Evolutionary conservation across 2,113 vertebrate species (phyloP).

Genomic region (Hymenochirus boettgeri): DNA sequence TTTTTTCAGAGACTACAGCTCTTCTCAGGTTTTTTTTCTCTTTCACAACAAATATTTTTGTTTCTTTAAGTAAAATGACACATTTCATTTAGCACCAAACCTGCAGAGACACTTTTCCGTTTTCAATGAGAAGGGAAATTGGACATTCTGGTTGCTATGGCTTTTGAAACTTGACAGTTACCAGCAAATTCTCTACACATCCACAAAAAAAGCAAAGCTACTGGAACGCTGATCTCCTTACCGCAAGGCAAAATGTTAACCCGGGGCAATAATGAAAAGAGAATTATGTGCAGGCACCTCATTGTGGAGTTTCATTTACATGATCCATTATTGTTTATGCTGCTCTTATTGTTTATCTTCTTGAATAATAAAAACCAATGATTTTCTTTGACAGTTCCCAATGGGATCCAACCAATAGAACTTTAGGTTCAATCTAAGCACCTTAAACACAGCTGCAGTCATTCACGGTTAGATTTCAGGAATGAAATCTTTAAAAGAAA

Average conservation of each 20-base stretch:
- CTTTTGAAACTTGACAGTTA: slow-evolving; percentile 1
- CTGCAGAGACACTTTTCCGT: background rate
- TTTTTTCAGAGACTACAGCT: too few species aligned
- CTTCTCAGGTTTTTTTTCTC: too few species aligned
- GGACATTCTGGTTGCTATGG: background rate
- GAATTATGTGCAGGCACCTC: background rate
- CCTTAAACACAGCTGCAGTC: background rate
- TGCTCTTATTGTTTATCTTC: too few species aligned
- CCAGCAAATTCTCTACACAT: background rate
- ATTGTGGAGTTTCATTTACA: background rate
- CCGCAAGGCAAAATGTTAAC: background rate
- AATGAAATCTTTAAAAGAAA: slow-evolving; percentile 2
- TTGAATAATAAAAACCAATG: too few species aligned
- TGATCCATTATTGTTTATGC: background rate
- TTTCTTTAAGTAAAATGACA: too few species aligned
- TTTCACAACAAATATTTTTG: too few species aligned
- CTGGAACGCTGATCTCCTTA: background rate
- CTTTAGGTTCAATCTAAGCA: background rate
- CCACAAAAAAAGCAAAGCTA: background rate
- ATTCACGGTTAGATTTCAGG: background rate
- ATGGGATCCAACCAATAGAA: background rate
- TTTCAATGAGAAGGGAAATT: background rate
- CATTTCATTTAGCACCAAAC: too few species aligned
- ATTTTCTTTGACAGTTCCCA: background rate
- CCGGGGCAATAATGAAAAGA: too few species aligned